Evolutionary conservation across 2,113 vertebrate genomes (phyloP).

Genomic region (Barbus barbus): DNA sequence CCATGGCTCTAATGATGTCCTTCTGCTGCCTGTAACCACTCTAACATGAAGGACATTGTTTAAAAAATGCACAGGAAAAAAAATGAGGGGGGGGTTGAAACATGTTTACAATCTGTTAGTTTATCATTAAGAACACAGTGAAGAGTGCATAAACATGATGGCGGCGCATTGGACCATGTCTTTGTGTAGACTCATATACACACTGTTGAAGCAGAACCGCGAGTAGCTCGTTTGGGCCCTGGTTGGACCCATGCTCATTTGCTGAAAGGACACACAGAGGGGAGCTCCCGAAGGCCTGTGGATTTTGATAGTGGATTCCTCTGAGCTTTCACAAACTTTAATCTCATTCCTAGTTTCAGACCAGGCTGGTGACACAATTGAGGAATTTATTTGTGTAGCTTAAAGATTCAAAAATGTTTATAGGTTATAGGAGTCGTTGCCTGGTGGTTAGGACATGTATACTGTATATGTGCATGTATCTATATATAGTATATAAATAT

Average conservation of each 20-base stretch:
- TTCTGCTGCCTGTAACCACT: constrained; percentile 99
- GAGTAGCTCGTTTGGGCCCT: constrained; percentile 40
- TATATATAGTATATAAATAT: too few relatives aligned
- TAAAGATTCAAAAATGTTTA: background rate
- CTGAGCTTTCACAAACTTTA: background rate
- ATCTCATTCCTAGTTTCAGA: background rate
- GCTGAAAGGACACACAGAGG: constrained; percentile 47
- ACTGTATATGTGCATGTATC: too few relatives aligned
- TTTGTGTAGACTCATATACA: constrained; percentile 37
- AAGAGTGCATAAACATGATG: constrained; percentile 90
- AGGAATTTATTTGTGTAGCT: background rate
- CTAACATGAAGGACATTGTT: constrained; percentile 99
- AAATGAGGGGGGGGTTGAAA: constrained; percentile 68
- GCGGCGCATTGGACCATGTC: constrained; percentile 67
- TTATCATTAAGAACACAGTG: constrained; percentile 98
- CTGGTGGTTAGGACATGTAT: too few relatives aligned
- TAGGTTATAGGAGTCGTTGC: too few relatives aligned
- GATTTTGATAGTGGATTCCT: constrained; percentile 8
- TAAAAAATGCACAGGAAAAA: constrained; percentile 90
- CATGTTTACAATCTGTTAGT: constrained; percentile 99
- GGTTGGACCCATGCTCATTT: constrained; percentile 46
- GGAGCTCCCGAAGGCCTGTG: background rate
- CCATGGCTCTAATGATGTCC: constrained; percentile 99
- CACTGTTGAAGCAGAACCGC: constrained; percentile 40
- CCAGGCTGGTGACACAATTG: background rate